Conservation (phyloP, 64 coral and sea anemone species). For the Platygyra sinensis region DNA sequence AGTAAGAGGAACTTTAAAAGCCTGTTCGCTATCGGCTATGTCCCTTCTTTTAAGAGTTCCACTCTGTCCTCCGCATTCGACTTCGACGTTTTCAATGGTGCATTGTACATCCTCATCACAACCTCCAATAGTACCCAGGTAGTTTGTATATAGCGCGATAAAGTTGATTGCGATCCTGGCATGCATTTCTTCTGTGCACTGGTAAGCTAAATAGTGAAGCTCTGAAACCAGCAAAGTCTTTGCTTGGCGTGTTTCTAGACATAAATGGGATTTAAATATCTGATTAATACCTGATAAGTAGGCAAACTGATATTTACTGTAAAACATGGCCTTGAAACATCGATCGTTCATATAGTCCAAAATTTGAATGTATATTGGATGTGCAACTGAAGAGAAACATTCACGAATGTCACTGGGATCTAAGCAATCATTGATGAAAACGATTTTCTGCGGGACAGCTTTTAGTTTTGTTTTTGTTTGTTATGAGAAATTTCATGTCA, state of each 20-base stretch:
- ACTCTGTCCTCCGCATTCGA: slow-evolving; percentile 12
- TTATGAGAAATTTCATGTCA: too few relatives aligned
- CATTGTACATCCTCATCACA: neutral
- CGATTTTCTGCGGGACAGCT: too few relatives aligned
- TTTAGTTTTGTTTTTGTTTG: too few relatives aligned
- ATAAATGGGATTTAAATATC: neutral
- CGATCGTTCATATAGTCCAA: too few relatives aligned
- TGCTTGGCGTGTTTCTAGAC: slow-evolving; percentile 9
- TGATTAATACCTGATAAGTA: neutral
- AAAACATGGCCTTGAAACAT: too few relatives aligned
- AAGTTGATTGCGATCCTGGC: slow-evolving; percentile 14
- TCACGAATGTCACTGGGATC: too few relatives aligned
- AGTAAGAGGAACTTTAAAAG: slow-evolving; percentile 3
- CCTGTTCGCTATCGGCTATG: neutral
- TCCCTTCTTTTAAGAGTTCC: slow-evolving; percentile 3
- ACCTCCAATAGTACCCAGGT: neutral
- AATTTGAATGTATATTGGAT: too few relatives aligned
- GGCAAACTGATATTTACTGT: too few relatives aligned
- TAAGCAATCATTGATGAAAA: too few relatives aligned
- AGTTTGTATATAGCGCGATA: neutral
- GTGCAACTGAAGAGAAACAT: too few relatives aligned
- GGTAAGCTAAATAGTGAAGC: slow-evolving; percentile 1
- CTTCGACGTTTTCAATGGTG: neutral
- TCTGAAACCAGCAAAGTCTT: neutral
- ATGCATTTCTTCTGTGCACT: neutral